phyloP scores from a whole-genome alignment of 1,140 invertebrate genomes.

The Papilio polyxenes region DNA sequence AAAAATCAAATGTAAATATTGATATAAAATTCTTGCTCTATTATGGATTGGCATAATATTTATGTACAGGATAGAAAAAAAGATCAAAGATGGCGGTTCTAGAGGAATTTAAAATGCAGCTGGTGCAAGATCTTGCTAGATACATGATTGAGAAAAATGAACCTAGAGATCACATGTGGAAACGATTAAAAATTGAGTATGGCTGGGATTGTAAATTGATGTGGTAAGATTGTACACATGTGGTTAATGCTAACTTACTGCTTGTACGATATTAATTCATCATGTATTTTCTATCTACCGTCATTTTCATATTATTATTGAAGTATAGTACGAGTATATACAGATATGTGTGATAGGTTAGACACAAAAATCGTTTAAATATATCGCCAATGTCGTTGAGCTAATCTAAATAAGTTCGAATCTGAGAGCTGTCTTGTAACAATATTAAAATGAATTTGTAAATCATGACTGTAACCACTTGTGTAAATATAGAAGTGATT shows the following conservation, averaged over 20 bases:
- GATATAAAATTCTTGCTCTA: too few species aligned
- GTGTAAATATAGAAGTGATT: neutral
- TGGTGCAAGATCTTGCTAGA: slow-evolving; percentile 58
- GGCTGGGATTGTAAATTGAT: slow-evolving; percentile 58
- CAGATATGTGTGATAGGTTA: too few species aligned
- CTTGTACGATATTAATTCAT: neutral
- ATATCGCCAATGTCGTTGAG: neutral
- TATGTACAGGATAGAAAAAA: neutral
- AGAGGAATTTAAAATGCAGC: slow-evolving; percentile 64
- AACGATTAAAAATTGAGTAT: slow-evolving; percentile 52
- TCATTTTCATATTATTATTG: neutral
- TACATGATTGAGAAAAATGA: slow-evolving; percentile 48
- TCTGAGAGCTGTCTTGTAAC: neutral
- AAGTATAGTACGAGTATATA: too few species aligned
- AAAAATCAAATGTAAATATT: neutral
- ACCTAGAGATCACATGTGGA: slow-evolving; percentile 54
- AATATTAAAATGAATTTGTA: neutral
- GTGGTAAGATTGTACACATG: slow-evolving; percentile 53
- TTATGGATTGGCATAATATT: neutral
- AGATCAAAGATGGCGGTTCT: slow-evolving; percentile 35
- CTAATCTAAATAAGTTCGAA: neutral
- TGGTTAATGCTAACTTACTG: neutral
- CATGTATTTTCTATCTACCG: neutral
- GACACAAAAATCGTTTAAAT: too few species aligned
- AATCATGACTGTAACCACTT: neutral